A percentile compares a stretch with the other conserved stretches of the same genome.
Conservation (phyloP, 2,113 vertebrate species). For the Perccottus glenii region DNA sequence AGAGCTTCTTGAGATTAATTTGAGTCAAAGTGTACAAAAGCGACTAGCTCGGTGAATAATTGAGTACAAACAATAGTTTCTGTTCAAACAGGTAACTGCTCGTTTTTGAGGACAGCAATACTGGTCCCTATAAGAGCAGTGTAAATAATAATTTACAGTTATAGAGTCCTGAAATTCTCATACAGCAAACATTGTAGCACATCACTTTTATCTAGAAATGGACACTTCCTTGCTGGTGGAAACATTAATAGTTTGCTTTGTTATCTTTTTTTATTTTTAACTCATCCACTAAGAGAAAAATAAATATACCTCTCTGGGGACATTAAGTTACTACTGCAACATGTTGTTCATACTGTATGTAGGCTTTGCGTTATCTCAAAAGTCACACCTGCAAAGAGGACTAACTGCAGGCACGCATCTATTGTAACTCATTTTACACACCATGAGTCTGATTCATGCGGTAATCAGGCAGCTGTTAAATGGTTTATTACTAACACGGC, state of each 20-base stretch:
- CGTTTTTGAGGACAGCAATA: background rate
- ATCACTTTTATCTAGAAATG: no score
- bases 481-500: constrained; percentile 48
- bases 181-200: no score
- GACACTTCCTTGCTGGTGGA: no score
- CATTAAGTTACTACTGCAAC: background rate
- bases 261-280: no score
- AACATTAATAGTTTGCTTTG: no score
- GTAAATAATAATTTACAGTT: no score
- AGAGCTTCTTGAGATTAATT: constrained; percentile 74
- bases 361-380: constrained; percentile 1
- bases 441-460: constrained; percentile 46
- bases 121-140: no score
- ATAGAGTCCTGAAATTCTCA: no score
- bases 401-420: background rate
- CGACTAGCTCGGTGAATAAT: constrained; percentile 61
- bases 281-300: no score
- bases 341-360: background rate
- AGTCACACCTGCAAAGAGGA: constrained; percentile 10
- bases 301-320: background rate
- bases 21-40: constrained; percentile 67
- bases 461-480: constrained; percentile 65
- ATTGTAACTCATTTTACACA: constrained; percentile 27
- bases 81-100: constrained; percentile 20
- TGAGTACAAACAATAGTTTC: constrained; percentile 49